Evolutionary conservation across 1,140 invertebrate genomes (phyloP).

Genomic region (Druon quercuslanigerum): DNA sequence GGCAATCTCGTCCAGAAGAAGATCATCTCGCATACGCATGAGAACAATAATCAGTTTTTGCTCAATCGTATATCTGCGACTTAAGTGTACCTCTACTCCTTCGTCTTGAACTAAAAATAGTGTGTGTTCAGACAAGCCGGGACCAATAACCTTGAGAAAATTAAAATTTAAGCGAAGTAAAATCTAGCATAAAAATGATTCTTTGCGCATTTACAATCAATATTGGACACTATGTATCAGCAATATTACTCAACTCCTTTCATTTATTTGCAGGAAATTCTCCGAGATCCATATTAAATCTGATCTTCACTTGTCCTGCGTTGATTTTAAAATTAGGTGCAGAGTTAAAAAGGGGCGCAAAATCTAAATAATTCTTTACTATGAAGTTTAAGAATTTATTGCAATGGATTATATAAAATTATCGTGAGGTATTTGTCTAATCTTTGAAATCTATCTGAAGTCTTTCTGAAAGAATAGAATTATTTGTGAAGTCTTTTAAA

Average conservation of each 20-base stretch:
- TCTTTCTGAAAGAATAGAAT: no score
- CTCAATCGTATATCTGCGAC: conserved; percentile 31
- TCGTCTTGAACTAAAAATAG: conserved; percentile 23
- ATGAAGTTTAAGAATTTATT: no score
- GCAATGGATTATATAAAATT: no score
- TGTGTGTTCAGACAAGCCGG: conserved; percentile 23
- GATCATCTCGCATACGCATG: conserved; percentile 33
- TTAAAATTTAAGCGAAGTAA: conserved; percentile 27
- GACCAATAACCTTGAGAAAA: background rate
- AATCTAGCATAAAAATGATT: conserved; percentile 32
- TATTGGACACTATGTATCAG: background rate
- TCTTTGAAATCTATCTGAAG: no score
- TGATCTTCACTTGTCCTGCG: background rate
- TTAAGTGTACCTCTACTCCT: background rate
- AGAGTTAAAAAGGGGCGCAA: background rate
- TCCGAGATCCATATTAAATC: background rate
- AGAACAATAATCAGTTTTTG: conserved; percentile 44
- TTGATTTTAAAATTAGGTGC: background rate
- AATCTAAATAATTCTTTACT: no score
- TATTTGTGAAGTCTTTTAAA: no score
- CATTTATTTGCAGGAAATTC: background rate
- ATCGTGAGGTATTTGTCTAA: no score
- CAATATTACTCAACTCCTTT: background rate
- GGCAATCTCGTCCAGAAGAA: conserved; percentile 37
- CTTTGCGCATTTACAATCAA: background rate